A percentile compares a stretch with the other conserved stretches of the same genome.
These are phyloP conservation scores for Luperina nickerlii DNA, from an alignment of 2,888 invertebrate genomes.

Conservation along the genomic window DNA sequence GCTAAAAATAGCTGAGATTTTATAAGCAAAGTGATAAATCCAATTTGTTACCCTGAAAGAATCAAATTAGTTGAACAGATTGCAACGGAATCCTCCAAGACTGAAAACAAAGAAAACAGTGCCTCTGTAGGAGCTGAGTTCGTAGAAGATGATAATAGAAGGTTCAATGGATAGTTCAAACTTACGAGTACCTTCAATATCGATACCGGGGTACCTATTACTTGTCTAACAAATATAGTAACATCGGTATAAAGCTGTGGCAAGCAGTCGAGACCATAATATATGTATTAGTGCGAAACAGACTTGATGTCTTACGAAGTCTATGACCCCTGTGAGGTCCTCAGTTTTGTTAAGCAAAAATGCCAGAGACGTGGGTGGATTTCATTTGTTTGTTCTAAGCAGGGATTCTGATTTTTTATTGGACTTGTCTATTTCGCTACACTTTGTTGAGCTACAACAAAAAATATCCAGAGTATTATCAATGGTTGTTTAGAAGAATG, in stretches of 20 bases:
- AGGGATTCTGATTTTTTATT: constrained; percentile 41
- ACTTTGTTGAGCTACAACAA: constrained; percentile 23
- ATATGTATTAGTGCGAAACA: constrained; percentile 32
- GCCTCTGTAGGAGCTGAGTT: constrained; percentile 21
- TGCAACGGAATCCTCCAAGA: constrained; percentile 28
- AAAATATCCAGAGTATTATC: constrained; percentile 7
- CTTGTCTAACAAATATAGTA: constrained; percentile 35
- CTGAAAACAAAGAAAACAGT: constrained; percentile 45
- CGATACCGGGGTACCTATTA: constrained; percentile 21
- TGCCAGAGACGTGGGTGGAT: constrained; percentile 38
- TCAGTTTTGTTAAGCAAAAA: constrained; percentile 44
- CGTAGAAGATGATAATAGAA: constrained; percentile 22
- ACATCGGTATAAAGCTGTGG: constrained; percentile 19
- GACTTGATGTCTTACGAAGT: constrained; percentile 39
- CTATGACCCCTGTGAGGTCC: constrained; percentile 48
- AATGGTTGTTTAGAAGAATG: constrained; percentile 13
- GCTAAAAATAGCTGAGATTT: constrained; percentile 7
- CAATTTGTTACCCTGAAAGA: constrained; percentile 33
- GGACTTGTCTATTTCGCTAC: constrained; percentile 19
- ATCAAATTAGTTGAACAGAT: constrained; percentile 43
- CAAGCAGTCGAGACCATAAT: constrained; percentile 18
- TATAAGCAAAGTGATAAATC: constrained; percentile 30
- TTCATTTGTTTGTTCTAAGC: constrained; percentile 46
- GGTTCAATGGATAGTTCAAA: constrained; percentile 25
- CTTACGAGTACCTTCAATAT: constrained; percentile 17